These are phyloP conservation scores for Calyptomena viridis DNA, from an alignment of 2,113 vertebrate species.

Conservation along the genomic window DNA sequence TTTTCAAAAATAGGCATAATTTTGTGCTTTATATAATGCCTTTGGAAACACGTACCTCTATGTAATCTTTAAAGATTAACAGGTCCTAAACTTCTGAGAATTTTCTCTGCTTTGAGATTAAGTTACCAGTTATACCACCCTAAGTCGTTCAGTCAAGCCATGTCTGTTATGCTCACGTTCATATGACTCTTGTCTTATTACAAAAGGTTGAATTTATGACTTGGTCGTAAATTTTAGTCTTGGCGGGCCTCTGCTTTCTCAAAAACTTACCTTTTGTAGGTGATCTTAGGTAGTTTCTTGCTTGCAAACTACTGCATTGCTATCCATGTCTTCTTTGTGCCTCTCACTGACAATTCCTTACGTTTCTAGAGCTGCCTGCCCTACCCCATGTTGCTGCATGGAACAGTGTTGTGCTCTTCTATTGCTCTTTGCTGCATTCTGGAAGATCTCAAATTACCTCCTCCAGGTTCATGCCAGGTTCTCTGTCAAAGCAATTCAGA, in stretches of 20 bases:
- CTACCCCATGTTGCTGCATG: fast-evolving
- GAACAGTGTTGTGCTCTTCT: not conserved
- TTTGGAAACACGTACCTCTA: not conserved
- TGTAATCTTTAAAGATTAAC: not conserved
- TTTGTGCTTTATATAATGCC: not conserved
- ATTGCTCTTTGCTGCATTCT: not conserved
- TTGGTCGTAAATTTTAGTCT: too few relatives aligned
- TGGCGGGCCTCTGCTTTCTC: not conserved
- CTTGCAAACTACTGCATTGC: not conserved
- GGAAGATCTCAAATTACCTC: not conserved
- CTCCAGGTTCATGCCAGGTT: not conserved
- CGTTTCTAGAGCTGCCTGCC: not conserved
- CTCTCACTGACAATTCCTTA: not conserved
- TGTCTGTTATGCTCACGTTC: fast-evolving
- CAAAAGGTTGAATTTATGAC: not conserved
- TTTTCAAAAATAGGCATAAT: not conserved
- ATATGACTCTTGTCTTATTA: not conserved
- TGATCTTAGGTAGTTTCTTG: not conserved
- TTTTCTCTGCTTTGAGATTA: not conserved
- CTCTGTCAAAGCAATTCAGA: not conserved
- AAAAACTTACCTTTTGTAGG: not conserved
- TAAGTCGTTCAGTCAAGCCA: not conserved
- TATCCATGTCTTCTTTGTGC: not conserved
- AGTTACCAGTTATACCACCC: not conserved
- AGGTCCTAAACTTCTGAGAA: not conserved